Conservation (phyloP, 2,113 vertebrate genomes). For the Dipodomys ordii region DNA sequence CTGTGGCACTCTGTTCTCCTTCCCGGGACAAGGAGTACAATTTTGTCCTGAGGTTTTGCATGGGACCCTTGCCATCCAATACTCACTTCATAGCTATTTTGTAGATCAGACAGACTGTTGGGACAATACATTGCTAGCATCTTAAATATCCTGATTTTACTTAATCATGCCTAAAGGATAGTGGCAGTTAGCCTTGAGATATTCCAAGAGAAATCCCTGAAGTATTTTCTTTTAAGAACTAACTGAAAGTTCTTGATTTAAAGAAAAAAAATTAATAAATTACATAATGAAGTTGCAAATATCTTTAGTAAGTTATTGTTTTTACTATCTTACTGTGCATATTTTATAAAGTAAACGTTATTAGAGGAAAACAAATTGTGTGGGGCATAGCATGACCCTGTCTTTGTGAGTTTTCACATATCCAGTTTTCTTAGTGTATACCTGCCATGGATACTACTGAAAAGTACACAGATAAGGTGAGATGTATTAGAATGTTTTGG, state of each 20-base stretch:
- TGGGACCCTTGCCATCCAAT: not conserved
- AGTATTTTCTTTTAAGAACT: not conserved
- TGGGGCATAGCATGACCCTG: not conserved
- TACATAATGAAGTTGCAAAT: not conserved
- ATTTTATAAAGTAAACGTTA: not conserved
- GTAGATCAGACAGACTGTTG: not conserved
- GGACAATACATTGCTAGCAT: not conserved
- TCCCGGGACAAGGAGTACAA: fast-evolving
- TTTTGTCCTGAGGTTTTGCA: not conserved
- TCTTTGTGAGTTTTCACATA: not conserved
- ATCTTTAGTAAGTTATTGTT: not conserved
- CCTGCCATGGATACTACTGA: fast-evolving
- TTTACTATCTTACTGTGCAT: not conserved
- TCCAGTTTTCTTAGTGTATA: not conserved
- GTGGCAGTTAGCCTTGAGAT: too few relatives aligned
- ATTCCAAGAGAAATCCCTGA: not conserved
- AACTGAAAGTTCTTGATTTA: not conserved
- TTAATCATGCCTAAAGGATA: not conserved
- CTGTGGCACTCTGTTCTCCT: too few relatives aligned
- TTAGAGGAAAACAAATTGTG: not conserved
- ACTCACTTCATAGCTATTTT: not conserved
- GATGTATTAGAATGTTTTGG: fast-evolving
- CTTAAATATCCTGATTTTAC: not conserved
- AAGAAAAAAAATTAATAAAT: not conserved
- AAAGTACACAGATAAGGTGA: fast-evolving